Conservation (phyloP, 2,888 invertebrate genomes). For the Neoitamus cyanurus region DNA sequence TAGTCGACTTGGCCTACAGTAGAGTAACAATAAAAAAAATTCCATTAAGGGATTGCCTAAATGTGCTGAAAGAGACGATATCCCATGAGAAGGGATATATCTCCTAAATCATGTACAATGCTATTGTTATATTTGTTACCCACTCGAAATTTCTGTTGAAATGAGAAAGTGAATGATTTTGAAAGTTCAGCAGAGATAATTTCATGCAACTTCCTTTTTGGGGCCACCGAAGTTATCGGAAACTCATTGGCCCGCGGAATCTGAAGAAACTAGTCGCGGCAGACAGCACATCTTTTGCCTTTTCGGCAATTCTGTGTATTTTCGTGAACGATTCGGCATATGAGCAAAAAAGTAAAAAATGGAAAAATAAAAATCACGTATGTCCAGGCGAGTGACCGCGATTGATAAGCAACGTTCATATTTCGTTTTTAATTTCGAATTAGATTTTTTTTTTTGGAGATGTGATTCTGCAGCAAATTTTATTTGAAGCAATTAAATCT, state of each 20-base stretch:
- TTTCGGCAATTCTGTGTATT: conserved; percentile 23
- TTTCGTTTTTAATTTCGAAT: background rate
- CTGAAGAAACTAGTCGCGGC: background rate
- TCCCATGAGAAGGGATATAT: background rate
- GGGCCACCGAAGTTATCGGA: conserved; percentile 57
- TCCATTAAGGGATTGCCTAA: background rate
- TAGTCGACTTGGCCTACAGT: background rate
- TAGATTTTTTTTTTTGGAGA: background rate
- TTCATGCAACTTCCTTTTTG: conserved; percentile 55
- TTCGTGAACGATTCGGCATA: background rate
- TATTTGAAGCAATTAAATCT: background rate
- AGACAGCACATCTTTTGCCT: background rate
- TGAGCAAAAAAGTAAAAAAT: background rate
- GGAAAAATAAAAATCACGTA: background rate
- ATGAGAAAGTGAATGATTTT: conserved; percentile 41
- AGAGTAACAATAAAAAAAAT: background rate
- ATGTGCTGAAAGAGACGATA: background rate
- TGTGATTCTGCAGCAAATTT: background rate
- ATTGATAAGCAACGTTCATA: background rate
- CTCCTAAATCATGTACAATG: background rate
- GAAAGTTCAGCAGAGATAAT: conserved; percentile 33
- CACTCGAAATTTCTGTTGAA: background rate
- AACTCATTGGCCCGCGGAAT: conserved; percentile 37
- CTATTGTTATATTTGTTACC: background rate
- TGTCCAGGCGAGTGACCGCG: conserved; percentile 31